phyloP scores from a whole-genome alignment of 2,797 vertebrate genomes.

The Melanotaenia trifasciata region DNA sequence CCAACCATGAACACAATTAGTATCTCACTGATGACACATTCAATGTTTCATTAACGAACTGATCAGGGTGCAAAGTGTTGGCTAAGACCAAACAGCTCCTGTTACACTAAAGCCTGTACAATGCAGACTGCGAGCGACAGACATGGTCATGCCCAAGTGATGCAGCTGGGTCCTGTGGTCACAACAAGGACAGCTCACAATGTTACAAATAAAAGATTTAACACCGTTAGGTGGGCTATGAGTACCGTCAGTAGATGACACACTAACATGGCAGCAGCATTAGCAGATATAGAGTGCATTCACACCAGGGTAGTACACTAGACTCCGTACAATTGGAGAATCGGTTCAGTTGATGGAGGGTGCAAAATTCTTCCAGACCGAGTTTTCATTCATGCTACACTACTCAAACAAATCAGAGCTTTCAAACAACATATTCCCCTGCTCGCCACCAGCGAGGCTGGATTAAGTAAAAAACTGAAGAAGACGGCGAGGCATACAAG shows the following conservation, averaged over 20 bases:
- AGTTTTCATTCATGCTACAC: too few relatives aligned
- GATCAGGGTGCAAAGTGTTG: conserved; percentile 56
- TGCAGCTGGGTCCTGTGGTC: conserved; percentile 22
- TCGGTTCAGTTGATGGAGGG: too few relatives aligned
- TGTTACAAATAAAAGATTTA: neutral
- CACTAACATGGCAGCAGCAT: neutral
- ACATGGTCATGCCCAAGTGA: conserved; percentile 20
- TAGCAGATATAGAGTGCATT: neutral
- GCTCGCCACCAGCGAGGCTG: too few relatives aligned
- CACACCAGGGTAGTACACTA: too few relatives aligned
- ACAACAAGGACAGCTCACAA: conserved; percentile 21
- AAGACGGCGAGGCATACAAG: too few relatives aligned
- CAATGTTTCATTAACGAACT: conserved; percentile 74
- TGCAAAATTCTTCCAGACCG: too few relatives aligned
- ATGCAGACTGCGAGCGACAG: conserved; percentile 20
- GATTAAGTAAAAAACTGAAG: too few relatives aligned
- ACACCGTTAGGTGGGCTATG: neutral
- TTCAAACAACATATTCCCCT: too few relatives aligned
- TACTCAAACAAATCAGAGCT: too few relatives aligned
- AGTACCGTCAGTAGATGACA: neutral
- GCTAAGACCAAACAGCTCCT: conserved; percentile 41
- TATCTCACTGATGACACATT: conserved; percentile 56
- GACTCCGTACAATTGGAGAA: too few relatives aligned
- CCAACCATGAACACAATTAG: conserved; percentile 42
- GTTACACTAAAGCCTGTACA: conserved; percentile 51